Evolutionary conservation across 2,888 invertebrate species (phyloP).

Genomic region (Acanthosoma haemorrhoidale): DNA sequence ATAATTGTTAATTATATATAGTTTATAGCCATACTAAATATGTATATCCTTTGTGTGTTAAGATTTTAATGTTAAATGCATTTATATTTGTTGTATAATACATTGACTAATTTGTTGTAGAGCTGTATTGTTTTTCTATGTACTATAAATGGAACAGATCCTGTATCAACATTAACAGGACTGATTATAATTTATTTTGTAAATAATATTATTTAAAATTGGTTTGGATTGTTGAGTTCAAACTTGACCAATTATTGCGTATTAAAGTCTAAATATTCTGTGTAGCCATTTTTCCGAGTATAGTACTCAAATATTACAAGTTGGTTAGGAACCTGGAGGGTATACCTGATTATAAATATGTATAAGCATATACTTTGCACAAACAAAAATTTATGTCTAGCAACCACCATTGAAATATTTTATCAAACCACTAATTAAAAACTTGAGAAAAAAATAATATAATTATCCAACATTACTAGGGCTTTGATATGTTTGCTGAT

Average conservation of each 20-base stretch:
- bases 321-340: background rate
- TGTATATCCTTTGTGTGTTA: background rate
- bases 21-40: background rate
- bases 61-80: background rate
- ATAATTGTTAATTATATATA: background rate
- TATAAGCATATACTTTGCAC: background rate
- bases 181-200: slow-evolving; percentile 17
- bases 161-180: background rate
- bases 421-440: background rate
- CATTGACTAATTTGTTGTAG: background rate
- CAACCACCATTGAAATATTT: background rate
- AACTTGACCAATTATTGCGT: slow-evolving; percentile 27
- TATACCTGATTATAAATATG: slow-evolving; percentile 9
- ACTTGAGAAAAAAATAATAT: background rate
- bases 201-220: slow-evolving; percentile 27
- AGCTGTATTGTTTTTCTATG: background rate
- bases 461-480: background rate
- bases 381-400: background rate
- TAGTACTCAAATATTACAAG: background rate
- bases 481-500: too few relatives aligned
- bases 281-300: slow-evolving; percentile 13
- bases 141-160: background rate
- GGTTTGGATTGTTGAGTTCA: slow-evolving; percentile 22
- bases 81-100: slow-evolving; percentile 22
- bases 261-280: slow-evolving; percentile 28